Percentiles rank a stretch among this genome's conserved stretches.
Evolutionary conservation across 1,140 invertebrate species (phyloP).

Genomic region (Euglossa dilemma): DNA sequence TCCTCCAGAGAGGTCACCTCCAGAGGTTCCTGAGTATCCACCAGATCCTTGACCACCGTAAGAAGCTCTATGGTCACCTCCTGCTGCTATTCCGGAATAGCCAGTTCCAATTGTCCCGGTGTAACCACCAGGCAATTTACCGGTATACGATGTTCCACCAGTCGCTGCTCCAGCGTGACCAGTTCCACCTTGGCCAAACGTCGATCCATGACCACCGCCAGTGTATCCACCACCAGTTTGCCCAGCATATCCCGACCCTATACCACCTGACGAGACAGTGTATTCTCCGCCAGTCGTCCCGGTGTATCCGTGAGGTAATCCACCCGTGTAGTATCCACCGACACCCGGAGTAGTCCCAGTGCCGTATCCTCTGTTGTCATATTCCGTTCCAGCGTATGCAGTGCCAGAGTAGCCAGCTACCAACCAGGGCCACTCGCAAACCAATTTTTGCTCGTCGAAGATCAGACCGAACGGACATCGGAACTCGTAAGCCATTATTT

Average conservation of each 20-base stretch:
- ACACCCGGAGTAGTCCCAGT: not conserved
- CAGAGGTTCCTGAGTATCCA: slow-evolving; percentile 22
- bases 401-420: slow-evolving; percentile 86
- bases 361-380: slow-evolving; percentile 44
- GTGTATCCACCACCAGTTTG: slow-evolving; percentile 18
- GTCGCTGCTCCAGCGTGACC: not conserved
- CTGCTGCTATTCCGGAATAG: not conserved
- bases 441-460: slow-evolving; percentile 88
- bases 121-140: not conserved
- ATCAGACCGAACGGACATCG: slow-evolving; percentile 91
- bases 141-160: not conserved
- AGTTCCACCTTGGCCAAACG: not conserved
- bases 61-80: too few species aligned
- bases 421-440: slow-evolving; percentile 93
- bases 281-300: slow-evolving; percentile 11
- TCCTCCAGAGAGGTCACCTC: slow-evolving; percentile 14
- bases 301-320: slow-evolving; percentile 37
- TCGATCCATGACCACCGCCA: not conserved
- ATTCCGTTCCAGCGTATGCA: slow-evolving; percentile 57
- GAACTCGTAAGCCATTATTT: slow-evolving; percentile 90
- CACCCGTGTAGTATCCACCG: slow-evolving; percentile 48
- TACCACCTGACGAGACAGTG: slow-evolving; percentile 2
- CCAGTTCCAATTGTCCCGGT: too few species aligned
- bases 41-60: slow-evolving; percentile 6
- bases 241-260: slow-evolving; percentile 15